Conservation (phyloP, 2,888 invertebrate species). For the Boloria selene region DNA sequence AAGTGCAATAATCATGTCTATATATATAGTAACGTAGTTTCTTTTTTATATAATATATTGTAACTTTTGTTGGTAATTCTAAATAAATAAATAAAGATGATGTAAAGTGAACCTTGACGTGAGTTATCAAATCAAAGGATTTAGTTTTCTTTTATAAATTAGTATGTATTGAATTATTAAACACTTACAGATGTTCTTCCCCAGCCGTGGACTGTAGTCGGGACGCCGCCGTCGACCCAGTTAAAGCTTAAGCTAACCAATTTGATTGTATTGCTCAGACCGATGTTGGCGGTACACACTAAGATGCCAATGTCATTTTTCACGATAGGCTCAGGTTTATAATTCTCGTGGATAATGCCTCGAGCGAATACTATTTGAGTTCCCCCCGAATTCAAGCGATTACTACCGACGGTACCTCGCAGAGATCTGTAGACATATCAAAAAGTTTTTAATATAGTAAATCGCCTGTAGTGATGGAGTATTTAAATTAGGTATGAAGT, state of each 20-base stretch:
- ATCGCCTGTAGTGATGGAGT: too few relatives aligned
- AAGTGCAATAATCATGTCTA: too few relatives aligned
- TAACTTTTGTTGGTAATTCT: too few relatives aligned
- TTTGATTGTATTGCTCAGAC: conserved; percentile 30
- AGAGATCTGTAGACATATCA: conserved; percentile 49
- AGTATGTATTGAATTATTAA: too few relatives aligned
- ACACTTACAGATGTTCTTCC: conserved; percentile 46
- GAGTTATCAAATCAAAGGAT: too few relatives aligned
- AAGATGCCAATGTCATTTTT: conserved; percentile 53
- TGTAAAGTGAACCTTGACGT: too few relatives aligned
- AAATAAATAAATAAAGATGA: too few relatives aligned
- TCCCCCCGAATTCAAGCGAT: conserved; percentile 58
- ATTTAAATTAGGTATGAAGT: too few relatives aligned
- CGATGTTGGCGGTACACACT: conserved; percentile 38
- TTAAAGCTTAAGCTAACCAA: conserved; percentile 40
- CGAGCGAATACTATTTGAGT: conserved; percentile 48
- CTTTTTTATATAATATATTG: too few relatives aligned
- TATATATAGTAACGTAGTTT: too few relatives aligned
- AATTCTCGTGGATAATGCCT: conserved; percentile 61
- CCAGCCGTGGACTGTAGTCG: conserved; percentile 48
- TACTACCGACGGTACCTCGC: conserved; percentile 59
- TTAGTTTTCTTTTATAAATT: too few relatives aligned
- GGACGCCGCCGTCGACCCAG: conserved; percentile 40
- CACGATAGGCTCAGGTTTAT: conserved; percentile 44
- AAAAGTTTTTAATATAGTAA: not conserved